These are phyloP conservation scores for Pristionchus mayeri DNA, from an alignment of 2,888 invertebrate species.

Conservation along the genomic window DNA sequence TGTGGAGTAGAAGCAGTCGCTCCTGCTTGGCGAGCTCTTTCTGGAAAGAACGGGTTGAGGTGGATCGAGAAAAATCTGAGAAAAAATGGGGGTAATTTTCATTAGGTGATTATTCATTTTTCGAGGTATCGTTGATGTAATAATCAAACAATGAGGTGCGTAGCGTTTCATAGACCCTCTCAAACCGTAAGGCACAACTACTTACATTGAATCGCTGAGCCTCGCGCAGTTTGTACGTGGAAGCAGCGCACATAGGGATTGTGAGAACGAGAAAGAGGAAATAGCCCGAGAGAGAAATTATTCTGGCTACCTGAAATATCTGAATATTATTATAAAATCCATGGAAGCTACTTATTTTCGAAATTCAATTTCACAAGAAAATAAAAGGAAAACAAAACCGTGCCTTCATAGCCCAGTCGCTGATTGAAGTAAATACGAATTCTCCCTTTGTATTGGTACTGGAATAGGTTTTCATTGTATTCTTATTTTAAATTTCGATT, in stretches of 20 bases:
- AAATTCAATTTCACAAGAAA: not conserved
- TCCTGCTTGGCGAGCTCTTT: not conserved
- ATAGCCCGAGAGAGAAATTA: not conserved
- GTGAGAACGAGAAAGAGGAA: not conserved
- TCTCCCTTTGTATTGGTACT: no score
- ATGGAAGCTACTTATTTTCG: no score
- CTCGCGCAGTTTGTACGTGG: not conserved
- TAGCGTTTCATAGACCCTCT: no score
- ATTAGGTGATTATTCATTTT: no score
- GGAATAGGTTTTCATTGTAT: no score
- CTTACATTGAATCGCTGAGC: not conserved
- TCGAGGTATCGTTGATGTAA: no score
- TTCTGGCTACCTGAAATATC: not conserved
- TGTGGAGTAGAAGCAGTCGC: not conserved
- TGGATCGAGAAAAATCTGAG: not conserved
- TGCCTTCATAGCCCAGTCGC: not conserved
- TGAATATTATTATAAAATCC: no score
- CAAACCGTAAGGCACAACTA: no score
- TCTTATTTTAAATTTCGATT: no score
- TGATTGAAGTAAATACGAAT: no score
- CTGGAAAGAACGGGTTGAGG: not conserved
- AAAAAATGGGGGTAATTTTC: no score
- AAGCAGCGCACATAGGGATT: not conserved
- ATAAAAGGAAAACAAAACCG: not conserved
- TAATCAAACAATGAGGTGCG: no score